Base-by-base conservation (phyloP, 2,113 vertebrate species). In the Cervus canadensis region DNA sequence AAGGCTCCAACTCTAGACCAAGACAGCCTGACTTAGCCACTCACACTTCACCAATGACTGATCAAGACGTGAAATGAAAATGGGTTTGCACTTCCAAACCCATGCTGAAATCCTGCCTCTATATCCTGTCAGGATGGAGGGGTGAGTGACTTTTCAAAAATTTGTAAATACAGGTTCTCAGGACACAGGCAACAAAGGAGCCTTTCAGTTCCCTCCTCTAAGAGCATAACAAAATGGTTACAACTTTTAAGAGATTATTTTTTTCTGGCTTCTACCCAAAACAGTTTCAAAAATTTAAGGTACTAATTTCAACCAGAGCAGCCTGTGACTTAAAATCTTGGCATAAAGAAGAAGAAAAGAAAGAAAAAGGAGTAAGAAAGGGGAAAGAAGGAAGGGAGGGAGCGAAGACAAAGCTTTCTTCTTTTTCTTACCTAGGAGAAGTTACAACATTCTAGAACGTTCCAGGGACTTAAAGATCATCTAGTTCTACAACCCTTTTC, bases 301-400 rank as follows among this genome's bases (percentile, higher is more conserved):
- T 78, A 64, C 52, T 94, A 30, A 50, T 95, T 92, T 92, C 74
- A 92, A 30, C 3, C 16, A 78, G 15, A 89, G 5, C 30, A 86
- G 16, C 0, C 3, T 57, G 50, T 30, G 64, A 92, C 56, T 89
- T 60, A 74, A 89, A 92, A 93, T 60, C 8, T 86, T 97, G 50
- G n/a, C 12, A 54, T 5, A 43, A 45, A 14, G 28, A 13, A 54
- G 40, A n/a, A 2, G 1, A 25, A 21, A n/a, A 23, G 5, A 48
- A 10, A 43, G 8, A 21, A n/a, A 43, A 50, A n/a, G 2, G 4
- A 4, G 13, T 30, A 62, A 5, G 4, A 59, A 13, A 89, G 15
- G n/a, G 19, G 50, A 45, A 54, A 36, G 40, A 7, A 26, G 2
- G 40, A 7, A 26, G 5, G 11, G 6, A 25, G 11, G 2, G 4